A percentile compares a stretch with the other conserved stretches of the same genome.
Evolutionary conservation across 2,888 invertebrate species (phyloP).

Genomic region (Drosophila robusta): DNA sequence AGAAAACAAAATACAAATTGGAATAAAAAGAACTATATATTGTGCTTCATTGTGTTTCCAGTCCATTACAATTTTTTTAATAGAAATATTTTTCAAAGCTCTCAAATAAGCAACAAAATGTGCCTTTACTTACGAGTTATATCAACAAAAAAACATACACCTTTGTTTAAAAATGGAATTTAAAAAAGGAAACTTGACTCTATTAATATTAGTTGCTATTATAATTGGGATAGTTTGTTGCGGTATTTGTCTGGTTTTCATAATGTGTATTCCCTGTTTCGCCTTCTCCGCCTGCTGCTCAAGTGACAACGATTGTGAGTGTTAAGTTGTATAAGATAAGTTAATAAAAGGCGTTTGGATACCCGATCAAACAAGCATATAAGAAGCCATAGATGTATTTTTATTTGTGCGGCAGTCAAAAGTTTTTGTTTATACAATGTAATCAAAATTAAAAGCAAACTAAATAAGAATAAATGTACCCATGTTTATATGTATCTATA

Average conservation of each 20-base stretch:
- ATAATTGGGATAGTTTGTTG: background rate
- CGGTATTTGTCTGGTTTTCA: background rate
- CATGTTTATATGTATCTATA: no score
- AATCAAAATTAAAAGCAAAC: background rate
- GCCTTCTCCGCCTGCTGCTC: background rate
- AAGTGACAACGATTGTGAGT: background rate
- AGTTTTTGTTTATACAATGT: background rate
- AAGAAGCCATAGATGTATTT: background rate
- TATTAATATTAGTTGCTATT: background rate
- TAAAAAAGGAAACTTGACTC: background rate
- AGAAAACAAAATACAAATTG: no score
- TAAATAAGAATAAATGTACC: no score
- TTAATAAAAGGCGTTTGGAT: background rate
- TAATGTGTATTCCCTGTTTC: slow-evolving; percentile 1
- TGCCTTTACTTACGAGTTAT: slow-evolving; percentile 8
- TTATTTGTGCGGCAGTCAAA: background rate
- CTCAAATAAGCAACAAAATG: background rate
- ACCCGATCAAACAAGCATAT: background rate
- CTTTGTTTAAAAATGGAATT: background rate
- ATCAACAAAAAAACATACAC: background rate
- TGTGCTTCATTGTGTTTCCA: no score
- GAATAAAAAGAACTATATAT: no score
- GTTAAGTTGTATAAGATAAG: background rate
- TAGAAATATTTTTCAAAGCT: background rate
- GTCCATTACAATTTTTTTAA: background rate